Conservation (phyloP, 2,113 vertebrate genomes). For the Crotalus horridus region DNA sequence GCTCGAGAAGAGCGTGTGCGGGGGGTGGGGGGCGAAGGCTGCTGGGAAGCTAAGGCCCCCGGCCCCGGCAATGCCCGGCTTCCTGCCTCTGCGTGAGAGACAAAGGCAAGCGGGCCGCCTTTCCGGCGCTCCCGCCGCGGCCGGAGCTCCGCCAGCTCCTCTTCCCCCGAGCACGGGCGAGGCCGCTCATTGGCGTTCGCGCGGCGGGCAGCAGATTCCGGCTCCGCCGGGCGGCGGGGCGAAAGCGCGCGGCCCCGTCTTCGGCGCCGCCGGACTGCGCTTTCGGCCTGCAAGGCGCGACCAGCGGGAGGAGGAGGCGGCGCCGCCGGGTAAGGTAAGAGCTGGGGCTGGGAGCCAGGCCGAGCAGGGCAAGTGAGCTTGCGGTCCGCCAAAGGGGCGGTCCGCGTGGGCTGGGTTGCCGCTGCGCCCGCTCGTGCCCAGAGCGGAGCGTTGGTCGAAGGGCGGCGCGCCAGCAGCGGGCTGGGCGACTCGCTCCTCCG, state of each 20-base stretch:
- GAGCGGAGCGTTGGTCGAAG: not conserved
- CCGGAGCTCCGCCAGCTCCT: not conserved
- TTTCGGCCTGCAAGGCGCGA: not conserved
- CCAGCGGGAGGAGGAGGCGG: not conserved
- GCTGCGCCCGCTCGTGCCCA: not conserved
- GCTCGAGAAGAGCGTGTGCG: not conserved
- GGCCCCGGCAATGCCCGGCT: not conserved
- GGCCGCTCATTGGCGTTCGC: not conserved
- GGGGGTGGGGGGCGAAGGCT: not conserved
- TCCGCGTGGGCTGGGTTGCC: not conserved
- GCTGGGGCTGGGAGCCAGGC: not conserved
- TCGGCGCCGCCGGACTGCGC: not conserved
- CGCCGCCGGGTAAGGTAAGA: not conserved
- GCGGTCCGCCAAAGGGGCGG: not conserved
- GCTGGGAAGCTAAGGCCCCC: not conserved
- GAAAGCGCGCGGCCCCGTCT: not conserved
- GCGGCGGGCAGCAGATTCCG: not conserved
- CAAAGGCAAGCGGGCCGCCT: not conserved
- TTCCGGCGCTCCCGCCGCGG: not conserved
- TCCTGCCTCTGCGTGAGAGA: not conserved
- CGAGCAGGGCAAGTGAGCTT: not conserved
- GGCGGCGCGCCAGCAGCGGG: not conserved
- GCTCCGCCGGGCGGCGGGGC: not conserved
- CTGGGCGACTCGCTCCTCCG: not conserved
- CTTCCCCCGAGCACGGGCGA: not conserved